Base-by-base conservation (phyloP, 1,140 invertebrate genomes). In the Macrobrachium rosenbergii region DNA sequence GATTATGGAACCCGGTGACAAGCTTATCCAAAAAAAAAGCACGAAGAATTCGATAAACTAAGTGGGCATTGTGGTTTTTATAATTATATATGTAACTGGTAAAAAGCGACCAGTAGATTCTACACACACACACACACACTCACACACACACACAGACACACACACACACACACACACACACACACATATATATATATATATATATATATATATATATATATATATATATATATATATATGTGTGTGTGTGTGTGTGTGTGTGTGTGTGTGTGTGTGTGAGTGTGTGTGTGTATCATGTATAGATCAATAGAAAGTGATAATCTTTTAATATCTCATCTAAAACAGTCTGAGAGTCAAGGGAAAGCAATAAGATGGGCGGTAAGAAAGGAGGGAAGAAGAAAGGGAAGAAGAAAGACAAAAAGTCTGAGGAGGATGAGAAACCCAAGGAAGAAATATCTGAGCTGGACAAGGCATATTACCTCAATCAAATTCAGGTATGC, bases 401-500 rank as follows among this genome's bases (percentile, higher is more conserved):
- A 67, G 72, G 62, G 52, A 86, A 86, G 73, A 89, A 87, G 67
- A 82, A 86, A 11, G 82, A 86, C 37, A 82, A 86, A 67, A 81
- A 89, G 37, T 81, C 82, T 23, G 83, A 88, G 45, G 85, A 86
- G 2, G 88, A 83, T 10, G 83, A 80, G 19, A 79, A 82, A 59
- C 73, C 63, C 21, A 85, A 86, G 59, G 88, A 89, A 43, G 88
- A 72, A n/a, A 73, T 89, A 0, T 83, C 88, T 17, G 88, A 89
- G 60, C 19, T 89, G 59, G 88, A 89, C 52, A 89, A 86, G 21
- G 78, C 81, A 23, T 89, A 86, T 23, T 89, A 89, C 60, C 83
- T 89, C 28, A 89, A 82, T 59, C 88, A 89, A 64, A 89, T 89
- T 16, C 80, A 86, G 45, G 88, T 89, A 58, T 82, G 12, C 10